These are phyloP conservation scores for Neoscelio sp. DNA, from an alignment of 2,888 invertebrate genomes.

Conservation along the genomic window DNA sequence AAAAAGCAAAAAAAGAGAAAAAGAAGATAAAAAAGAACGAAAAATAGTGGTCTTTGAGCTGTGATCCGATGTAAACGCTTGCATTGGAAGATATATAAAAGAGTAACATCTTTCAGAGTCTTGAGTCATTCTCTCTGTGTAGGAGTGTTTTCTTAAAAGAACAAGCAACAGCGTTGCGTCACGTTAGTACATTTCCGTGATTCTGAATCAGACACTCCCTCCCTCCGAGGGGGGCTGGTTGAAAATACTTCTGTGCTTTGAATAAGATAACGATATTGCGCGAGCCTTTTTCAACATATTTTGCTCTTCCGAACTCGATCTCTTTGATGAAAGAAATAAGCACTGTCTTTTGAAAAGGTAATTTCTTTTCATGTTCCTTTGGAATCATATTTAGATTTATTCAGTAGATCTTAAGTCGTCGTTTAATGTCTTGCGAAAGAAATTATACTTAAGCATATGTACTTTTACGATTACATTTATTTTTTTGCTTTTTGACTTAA, in stretches of 20 bases:
- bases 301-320: constrained; percentile 45
- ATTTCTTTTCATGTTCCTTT: constrained; percentile 19
- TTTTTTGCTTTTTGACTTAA: constrained; percentile 4
- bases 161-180: constrained; percentile 53
- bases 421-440: constrained; percentile 50
- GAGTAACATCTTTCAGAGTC: constrained; percentile 48
- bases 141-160: constrained; percentile 63
- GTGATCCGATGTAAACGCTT: constrained; percentile 65
- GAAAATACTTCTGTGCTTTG: constrained; percentile 15
- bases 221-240: constrained; percentile 45
- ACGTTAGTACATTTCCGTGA: constrained; percentile 61
- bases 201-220: constrained; percentile 55
- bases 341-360: constrained; percentile 30
- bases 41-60: constrained; percentile 67
- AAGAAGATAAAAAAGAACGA: constrained; percentile 23
- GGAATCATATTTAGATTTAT: constrained; percentile 33
- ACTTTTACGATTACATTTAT: constrained; percentile 41
- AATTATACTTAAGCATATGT: constrained; percentile 53
- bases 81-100: constrained; percentile 58
- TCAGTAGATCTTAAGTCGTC: constrained; percentile 58
- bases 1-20: constrained; percentile 19
- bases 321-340: constrained; percentile 50
- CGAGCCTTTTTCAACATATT: constrained; percentile 29
- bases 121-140: constrained; percentile 48
- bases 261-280: background rate